A percentile compares a stretch with the other conserved stretches of the same genome.
These are phyloP conservation scores for Proteles cristata DNA, from an alignment of 2,113 vertebrate species.

Conservation along the genomic window DNA sequence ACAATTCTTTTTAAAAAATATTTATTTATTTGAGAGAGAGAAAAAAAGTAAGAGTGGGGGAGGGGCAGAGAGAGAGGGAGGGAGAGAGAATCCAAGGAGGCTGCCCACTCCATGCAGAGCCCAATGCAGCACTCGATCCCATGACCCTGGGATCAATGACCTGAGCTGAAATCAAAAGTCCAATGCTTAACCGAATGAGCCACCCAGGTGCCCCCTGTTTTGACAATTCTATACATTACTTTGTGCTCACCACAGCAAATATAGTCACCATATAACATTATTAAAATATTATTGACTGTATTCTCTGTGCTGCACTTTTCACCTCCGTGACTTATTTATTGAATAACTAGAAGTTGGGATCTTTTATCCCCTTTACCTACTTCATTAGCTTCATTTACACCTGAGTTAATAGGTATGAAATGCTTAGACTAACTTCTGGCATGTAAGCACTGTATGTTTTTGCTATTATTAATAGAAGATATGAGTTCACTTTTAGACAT, in stretches of 20 bases:
- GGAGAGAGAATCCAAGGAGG: too few species aligned
- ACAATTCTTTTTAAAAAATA: neutral
- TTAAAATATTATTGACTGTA: neutral
- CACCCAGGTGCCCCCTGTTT: too few species aligned
- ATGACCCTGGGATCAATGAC: too few species aligned
- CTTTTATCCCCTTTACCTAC: neutral
- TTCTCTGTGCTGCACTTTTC: neutral
- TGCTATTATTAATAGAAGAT: neutral
- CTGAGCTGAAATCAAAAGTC: too few species aligned
- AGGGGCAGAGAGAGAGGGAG: too few species aligned
- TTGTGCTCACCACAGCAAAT: neutral
- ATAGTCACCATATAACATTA: neutral
- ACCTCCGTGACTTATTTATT: neutral
- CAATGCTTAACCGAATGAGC: too few species aligned
- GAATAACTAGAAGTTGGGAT: neutral
- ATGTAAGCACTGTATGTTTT: neutral
- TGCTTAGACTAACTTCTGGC: neutral
- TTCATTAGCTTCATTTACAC: neutral
- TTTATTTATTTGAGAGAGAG: too few species aligned
- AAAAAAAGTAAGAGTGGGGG: too few species aligned
- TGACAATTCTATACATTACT: neutral
- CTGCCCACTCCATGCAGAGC: too few species aligned
- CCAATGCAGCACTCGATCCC: accelerated
- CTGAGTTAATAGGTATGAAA: neutral
- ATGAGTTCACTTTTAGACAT: neutral